Evolutionary conservation across 2,113 vertebrate species (phyloP).

Genomic region (Uropsilus gracilis): DNA sequence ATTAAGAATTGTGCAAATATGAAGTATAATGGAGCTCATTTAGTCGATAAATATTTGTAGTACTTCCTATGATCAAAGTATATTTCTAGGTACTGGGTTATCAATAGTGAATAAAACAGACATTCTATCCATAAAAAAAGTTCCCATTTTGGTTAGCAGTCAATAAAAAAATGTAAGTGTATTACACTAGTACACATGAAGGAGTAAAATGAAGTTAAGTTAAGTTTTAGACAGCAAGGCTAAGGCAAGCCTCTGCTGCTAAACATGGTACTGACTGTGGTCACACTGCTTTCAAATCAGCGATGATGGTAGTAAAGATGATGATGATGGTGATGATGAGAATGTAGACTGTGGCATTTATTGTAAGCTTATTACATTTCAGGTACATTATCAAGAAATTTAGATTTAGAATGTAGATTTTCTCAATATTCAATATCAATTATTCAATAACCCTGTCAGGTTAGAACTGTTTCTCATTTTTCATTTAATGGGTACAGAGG

Average conservation of each 20-base stretch:
- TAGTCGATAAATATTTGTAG: neutral
- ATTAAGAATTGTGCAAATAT: neutral
- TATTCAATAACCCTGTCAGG: neutral
- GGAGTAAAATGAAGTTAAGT: neutral
- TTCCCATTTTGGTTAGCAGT: neutral
- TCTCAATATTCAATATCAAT: neutral
- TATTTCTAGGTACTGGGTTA: neutral
- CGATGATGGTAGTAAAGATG: neutral
- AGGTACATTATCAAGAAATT: neutral
- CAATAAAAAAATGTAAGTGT: neutral
- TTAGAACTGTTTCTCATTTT: neutral
- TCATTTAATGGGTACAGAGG: neutral
- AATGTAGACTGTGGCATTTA: neutral
- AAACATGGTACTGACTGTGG: neutral
- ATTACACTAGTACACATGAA: neutral
- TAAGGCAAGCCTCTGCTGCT: neutral
- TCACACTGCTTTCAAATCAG: neutral
- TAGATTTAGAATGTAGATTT: neutral
- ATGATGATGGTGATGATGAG: neutral
- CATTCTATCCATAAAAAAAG: neutral
- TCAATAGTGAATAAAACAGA: neutral
- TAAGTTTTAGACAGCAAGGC: neutral
- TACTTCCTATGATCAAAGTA: neutral
- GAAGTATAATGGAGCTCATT: neutral
- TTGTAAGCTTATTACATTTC: neutral